Evolutionary conservation across 1,140 invertebrate genomes (phyloP).

Genomic region (Brachionus plicatilis): DNA sequence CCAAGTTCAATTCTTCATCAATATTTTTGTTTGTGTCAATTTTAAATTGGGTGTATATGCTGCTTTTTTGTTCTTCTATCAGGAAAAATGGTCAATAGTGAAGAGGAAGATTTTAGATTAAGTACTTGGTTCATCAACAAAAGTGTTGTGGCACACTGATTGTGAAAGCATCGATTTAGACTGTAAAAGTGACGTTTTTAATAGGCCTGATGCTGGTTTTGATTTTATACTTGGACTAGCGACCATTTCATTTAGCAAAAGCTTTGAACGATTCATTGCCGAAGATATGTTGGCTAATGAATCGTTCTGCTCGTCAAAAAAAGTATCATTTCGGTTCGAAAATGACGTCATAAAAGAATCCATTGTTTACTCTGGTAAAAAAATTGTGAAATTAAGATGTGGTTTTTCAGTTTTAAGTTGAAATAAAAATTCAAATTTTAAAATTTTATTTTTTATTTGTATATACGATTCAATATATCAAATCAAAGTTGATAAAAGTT

Average conservation of each 20-base stretch:
- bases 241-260: conserved; percentile 29
- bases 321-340: neutral
- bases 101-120: neutral
- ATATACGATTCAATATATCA: neutral
- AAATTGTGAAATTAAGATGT: neutral
- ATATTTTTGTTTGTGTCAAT: conserved; percentile 30
- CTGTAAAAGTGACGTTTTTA: conserved; percentile 1
- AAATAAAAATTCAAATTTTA: neutral
- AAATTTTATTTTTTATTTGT: too few species aligned
- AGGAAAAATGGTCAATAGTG: neutral
- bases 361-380: neutral
- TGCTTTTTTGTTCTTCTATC: conserved; percentile 17
- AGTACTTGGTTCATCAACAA: neutral
- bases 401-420: neutral
- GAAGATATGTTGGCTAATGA: neutral
- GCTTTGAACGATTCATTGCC: conserved; percentile 33
- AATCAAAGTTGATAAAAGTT: neutral
- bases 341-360: neutral
- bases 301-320: conserved; percentile 38
- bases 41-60: conserved; percentile 38
- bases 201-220: neutral
- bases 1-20: conserved; percentile 32
- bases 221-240: neutral
- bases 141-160: neutral
- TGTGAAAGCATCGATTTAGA: conserved; percentile 3